Evolutionary conservation across 2,113 vertebrate genomes (phyloP).

Genomic region (Erpornis zantholeuca): DNA sequence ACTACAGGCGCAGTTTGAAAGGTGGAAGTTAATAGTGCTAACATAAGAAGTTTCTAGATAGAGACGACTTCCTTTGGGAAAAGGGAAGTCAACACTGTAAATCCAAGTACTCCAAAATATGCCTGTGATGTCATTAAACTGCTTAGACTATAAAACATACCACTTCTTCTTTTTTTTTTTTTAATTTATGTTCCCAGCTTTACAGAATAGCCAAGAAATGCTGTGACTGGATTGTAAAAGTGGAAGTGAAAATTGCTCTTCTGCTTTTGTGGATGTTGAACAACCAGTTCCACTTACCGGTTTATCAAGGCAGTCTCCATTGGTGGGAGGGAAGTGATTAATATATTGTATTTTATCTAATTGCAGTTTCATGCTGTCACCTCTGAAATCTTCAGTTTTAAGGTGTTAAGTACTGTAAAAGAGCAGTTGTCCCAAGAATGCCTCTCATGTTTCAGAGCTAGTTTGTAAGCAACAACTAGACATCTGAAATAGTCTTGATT

Average conservation of each 20-base stretch:
- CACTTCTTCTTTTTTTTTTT: not conserved
- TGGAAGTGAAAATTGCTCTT: not conserved
- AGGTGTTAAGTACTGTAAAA: not conserved
- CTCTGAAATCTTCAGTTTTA: not conserved
- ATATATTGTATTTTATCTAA: not conserved
- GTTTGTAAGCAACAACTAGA: not conserved
- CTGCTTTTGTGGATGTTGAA: not conserved
- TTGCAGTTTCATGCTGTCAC: not conserved
- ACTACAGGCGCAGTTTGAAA: not conserved
- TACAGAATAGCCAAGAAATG: not conserved
- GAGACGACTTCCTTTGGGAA: not conserved
- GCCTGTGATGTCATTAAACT: not conserved
- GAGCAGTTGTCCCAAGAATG: not conserved
- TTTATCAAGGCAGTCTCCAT: not conserved
- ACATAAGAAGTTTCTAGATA: not conserved
- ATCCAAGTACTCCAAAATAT: not conserved
- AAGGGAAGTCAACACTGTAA: not conserved
- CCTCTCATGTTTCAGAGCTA: not conserved
- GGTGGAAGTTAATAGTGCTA: not conserved
- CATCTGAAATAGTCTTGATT: not conserved
- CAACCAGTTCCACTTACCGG: not conserved
- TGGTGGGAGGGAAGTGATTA: not conserved
- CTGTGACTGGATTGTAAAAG: not conserved
- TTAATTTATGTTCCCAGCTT: not conserved
- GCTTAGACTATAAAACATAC: not conserved